Evolutionary conservation across 53 echinoderm and acorn worm genomes (phyloP).

Genomic region (Holothuria leucospilota): DNA sequence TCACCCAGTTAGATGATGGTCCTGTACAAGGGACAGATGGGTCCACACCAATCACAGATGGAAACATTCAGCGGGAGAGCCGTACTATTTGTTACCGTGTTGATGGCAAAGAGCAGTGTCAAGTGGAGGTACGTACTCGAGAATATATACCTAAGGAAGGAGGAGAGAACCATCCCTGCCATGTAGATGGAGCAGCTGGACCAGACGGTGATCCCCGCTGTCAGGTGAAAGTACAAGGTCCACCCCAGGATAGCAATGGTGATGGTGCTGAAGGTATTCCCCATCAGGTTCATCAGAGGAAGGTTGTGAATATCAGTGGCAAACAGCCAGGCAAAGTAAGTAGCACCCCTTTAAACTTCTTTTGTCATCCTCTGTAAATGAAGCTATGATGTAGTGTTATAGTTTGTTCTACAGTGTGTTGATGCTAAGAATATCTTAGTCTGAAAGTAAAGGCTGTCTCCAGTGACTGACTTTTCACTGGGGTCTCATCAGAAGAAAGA

Average conservation of each 20-base stretch:
- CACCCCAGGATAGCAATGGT: conserved; percentile 46
- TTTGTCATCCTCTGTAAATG: not conserved
- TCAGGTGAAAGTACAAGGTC: conserved; percentile 45
- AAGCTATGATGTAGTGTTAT: too few relatives aligned
- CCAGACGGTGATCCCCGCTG: conserved; percentile 37
- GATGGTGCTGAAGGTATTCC: conserved; percentile 19
- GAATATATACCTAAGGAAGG: conserved; percentile 36
- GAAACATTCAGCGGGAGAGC: conserved; percentile 57
- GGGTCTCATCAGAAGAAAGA: too few relatives aligned
- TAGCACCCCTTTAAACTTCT: not conserved
- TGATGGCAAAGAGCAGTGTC: conserved; percentile 68
- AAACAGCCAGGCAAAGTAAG: conserved; percentile 29
- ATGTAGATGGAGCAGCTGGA: not conserved
- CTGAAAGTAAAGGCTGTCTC: too few relatives aligned
- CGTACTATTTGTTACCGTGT: conserved; percentile 69
- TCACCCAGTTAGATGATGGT: not conserved
- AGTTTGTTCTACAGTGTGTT: too few relatives aligned
- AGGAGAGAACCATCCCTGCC: conserved; percentile 9
- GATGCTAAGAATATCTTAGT: too few relatives aligned
- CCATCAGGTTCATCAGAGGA: conserved; percentile 28
- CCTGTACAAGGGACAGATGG: not conserved
- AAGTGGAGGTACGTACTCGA: conserved; percentile 59
- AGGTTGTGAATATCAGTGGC: conserved; percentile 19
- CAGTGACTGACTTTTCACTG: too few relatives aligned
- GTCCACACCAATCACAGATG: not conserved